A percentile compares a stretch with the other conserved stretches of the same genome.
Conservation (phyloP, 2,113 vertebrate genomes). For the Myrmophylax atrothorax region DNA sequence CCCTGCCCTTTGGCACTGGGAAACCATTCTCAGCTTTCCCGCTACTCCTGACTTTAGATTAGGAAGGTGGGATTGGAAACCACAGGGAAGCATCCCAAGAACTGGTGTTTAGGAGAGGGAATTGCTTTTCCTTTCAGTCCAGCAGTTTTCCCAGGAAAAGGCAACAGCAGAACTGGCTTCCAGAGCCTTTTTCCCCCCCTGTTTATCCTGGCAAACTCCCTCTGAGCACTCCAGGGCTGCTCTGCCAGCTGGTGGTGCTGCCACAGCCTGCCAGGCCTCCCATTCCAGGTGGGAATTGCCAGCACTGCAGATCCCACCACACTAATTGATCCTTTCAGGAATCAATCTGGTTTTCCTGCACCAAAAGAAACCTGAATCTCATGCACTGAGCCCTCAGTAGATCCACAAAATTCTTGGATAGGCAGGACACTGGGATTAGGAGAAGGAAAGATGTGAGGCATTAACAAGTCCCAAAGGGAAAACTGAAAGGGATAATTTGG, state of each 20-base stretch:
- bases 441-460: neutral
- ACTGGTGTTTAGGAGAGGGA: accelerated
- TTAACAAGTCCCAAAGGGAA: neutral
- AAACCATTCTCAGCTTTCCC: neutral
- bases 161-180: neutral
- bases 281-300: neutral
- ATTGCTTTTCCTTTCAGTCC: neutral
- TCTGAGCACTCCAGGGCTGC: neutral
- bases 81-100: accelerated
- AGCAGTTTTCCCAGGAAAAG: neutral
- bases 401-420: neutral
- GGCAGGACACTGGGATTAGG: neutral
- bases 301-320: neutral
- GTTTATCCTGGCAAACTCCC: neutral
- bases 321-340: accelerated
- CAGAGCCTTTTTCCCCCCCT: neutral
- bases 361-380: accelerated
- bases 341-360: neutral
- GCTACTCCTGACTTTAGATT: neutral
- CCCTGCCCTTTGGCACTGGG: neutral
- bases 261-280: neutral
- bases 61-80: accelerated
- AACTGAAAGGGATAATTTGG: neutral
- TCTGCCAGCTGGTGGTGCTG: constrained; percentile 1
- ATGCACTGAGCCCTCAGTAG: neutral